Evolutionary conservation across 2,797 vertebrate species (phyloP).

Genomic region (Hemibagrus guttatus): DNA sequence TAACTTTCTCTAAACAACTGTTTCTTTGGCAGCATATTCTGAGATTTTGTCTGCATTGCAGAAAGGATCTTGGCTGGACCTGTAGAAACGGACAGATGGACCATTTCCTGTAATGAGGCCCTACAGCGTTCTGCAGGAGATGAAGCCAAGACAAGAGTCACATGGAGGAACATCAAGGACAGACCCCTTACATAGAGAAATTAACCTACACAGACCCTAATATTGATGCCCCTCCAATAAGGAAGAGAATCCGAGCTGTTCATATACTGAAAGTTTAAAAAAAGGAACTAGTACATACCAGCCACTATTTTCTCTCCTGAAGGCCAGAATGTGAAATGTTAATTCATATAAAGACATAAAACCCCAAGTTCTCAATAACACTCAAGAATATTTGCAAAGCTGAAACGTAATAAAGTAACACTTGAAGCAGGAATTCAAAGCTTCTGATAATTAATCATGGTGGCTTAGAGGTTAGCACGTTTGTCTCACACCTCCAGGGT

Average conservation of each 20-base stretch:
- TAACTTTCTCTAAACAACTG: slow-evolving; percentile 54
- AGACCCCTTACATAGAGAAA: slow-evolving; percentile 30
- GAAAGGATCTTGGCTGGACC: slow-evolving; percentile 48
- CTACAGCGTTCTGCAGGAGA: slow-evolving; percentile 63
- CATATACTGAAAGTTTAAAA: background rate
- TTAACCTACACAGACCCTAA: slow-evolving; percentile 8
- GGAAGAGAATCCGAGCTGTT: background rate
- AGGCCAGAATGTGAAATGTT: background rate
- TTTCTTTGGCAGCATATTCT: slow-evolving; percentile 57
- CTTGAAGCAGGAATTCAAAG: background rate
- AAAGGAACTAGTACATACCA: background rate
- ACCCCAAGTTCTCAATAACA: background rate
- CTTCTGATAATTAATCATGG: background rate
- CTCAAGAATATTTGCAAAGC: background rate
- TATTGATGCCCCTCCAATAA: background rate
- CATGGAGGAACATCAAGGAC: slow-evolving; percentile 49
- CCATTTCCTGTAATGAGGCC: slow-evolving; percentile 71
- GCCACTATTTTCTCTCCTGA: background rate
- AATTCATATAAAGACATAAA: background rate
- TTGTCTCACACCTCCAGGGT: no score
- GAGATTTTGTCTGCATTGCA: slow-evolving; percentile 52
- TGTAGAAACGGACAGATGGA: slow-evolving; percentile 69
- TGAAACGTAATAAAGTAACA: background rate
- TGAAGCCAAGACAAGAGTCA: slow-evolving; percentile 43
- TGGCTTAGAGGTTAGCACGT: no score